Evolutionary conservation across 2,797 vertebrate species (phyloP).

Genomic region (Eurystomus glaucurus): DNA sequence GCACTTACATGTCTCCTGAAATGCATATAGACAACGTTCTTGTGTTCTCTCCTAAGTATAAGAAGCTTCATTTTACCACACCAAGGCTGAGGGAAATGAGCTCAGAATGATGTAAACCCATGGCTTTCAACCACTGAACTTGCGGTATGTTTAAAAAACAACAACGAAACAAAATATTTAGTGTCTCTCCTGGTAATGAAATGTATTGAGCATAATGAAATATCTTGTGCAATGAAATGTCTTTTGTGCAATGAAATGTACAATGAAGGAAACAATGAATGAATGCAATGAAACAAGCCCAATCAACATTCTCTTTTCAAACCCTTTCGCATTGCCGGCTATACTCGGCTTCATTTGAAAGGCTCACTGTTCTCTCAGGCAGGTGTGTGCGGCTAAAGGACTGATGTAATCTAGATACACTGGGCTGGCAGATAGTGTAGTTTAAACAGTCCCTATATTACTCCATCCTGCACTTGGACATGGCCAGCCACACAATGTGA

Average conservation of each 20-base stretch:
- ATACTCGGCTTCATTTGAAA: neutral
- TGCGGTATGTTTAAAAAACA: neutral
- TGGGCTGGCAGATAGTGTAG: neutral
- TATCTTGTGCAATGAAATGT: neutral
- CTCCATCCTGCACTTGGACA: neutral
- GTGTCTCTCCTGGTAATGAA: conserved; percentile 44
- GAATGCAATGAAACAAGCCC: neutral
- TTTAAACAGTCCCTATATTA: neutral
- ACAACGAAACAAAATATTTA: neutral
- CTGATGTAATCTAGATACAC: neutral
- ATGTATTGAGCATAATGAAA: conserved; percentile 27
- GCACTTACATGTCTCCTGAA: neutral
- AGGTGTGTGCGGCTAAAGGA: neutral
- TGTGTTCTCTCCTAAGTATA: rapidly evolving
- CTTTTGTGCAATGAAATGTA: neutral
- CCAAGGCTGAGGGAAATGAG: neutral
- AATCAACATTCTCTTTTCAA: neutral
- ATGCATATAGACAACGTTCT: neutral
- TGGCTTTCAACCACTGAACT: neutral
- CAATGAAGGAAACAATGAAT: neutral
- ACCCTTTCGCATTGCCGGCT: neutral
- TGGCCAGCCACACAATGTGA: neutral
- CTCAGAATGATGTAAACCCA: neutral
- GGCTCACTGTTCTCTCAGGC: neutral
- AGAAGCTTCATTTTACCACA: neutral